Evolutionary conservation across 2,113 vertebrate species (phyloP), one percentile per base, ranked within the genome.

Genomic region (Chaetorhynchus papuensis): DNA sequence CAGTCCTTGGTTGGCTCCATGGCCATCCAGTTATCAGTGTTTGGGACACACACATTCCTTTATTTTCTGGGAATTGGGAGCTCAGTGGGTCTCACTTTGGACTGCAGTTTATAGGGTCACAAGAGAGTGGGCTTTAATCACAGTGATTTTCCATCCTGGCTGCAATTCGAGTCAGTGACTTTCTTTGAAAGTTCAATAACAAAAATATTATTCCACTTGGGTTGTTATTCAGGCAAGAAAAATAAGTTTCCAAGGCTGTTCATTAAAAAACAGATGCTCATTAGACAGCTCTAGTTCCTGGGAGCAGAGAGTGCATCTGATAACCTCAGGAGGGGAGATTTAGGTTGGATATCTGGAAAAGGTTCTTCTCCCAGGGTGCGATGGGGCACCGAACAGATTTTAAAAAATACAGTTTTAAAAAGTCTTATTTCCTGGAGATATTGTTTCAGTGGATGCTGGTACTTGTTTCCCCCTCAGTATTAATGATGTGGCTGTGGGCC

Each of bases 21-120:
- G 23, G 60, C 59, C 52, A 52, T 81, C 15, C 37, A 74, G 28
- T 57, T 89, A 10, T n/a, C 52, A 37, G 37, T 14, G 33, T 74
- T 39, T 81, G 68, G 68, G 77, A 39, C 60, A 66, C 33, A 35
- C 42, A 74, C 69, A 35, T 41, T 30, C 78, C 69, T 59, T 45
- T 28, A 27, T 61, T 30, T 68, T 35, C 70, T 89, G 53, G 39
- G 47, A 41, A 9, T 1, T 5, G 1, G 39, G 28, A 82, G 20
- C 39, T 68, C 45, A 14, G 30, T 21, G 39, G 45, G 14, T 45
- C 33, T 66, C 60, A 39, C 33, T 82, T 60, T 8, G 20, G 11
- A 31, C 4, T 0, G 0, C n/a, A 21, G 19, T 66, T 82, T 89
- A 22, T 26, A 26, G 69, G 17, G 13, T 52, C 0, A 0, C 27